Evolutionary conservation across 1,140 invertebrate genomes (phyloP).

Genomic region (Sycophaga agraensis): DNA sequence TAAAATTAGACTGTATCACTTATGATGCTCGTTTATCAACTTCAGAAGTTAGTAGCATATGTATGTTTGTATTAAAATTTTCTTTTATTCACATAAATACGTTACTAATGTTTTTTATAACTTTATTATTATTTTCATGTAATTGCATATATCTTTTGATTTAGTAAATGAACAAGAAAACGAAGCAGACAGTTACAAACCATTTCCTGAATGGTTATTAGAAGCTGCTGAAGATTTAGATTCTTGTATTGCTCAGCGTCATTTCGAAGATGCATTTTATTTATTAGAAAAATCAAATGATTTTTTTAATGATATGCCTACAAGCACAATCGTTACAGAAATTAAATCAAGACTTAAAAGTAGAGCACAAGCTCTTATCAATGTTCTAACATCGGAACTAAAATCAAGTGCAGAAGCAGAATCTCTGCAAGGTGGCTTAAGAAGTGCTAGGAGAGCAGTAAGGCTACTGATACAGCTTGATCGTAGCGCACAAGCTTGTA

Average conservation of each 20-base stretch:
- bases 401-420: slow-evolving; percentile 80
- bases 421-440: slow-evolving; percentile 88
- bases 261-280: slow-evolving; percentile 92
- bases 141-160: slow-evolving; percentile 18
- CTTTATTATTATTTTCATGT: not conserved
- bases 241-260: slow-evolving; percentile 94
- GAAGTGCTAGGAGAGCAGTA: slow-evolving; percentile 83
- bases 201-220: slow-evolving; percentile 83
- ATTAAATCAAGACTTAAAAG: slow-evolving; percentile 58
- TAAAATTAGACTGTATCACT: slow-evolving; percentile 19
- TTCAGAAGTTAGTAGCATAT: slow-evolving; percentile 46
- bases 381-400: slow-evolving; percentile 85
- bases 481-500: slow-evolving; percentile 76
- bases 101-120: not conserved
- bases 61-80: slow-evolving; percentile 30
- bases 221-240: slow-evolving; percentile 95
- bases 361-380: slow-evolving; percentile 75
- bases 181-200: slow-evolving; percentile 57
- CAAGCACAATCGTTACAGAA: slow-evolving; percentile 46
- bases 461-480: slow-evolving; percentile 84
- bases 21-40: slow-evolving; percentile 50
- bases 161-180: slow-evolving; percentile 52
- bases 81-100: not conserved
- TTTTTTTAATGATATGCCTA: slow-evolving; percentile 55
- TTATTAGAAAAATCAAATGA: slow-evolving; percentile 76